Evolutionary conservation across 2,888 invertebrate species (phyloP), one percentile per base, ranked within the genome.

Genomic region (Lasius fuliginosus): DNA sequence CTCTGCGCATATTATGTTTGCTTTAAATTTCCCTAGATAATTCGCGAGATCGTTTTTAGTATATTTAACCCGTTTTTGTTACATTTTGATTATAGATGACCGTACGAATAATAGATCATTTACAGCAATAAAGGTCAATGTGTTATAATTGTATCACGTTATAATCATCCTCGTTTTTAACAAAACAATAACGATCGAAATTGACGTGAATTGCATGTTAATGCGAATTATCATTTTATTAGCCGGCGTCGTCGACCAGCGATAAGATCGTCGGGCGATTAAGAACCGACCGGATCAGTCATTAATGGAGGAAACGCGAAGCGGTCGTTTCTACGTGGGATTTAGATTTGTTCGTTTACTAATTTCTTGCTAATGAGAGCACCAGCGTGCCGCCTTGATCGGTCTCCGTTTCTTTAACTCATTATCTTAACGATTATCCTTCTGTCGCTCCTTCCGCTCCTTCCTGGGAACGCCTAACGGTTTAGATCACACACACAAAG

Each of bases 281-380:
- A 88, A 88, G 82, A 69, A 46, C n/a, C 82, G 82, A 71, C 42
- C 75, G 58, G 90, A 89, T 89, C 83, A 85, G 68, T 86, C 75
- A 86, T 89, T 86, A 86, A 56, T 77, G 86, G 83, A 79, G 79
- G 83, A 89, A 89, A 87, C 69, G 69, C 90, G 89, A 84, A 88
- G 75, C 83, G 81, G 73, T 23, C 27, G 27, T 58, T 60, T 27
- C 18, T 56, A 12, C 64, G 46, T 23, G 79, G 56, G 53, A 6
- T 58, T 76, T 40, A 67, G 69, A 65, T 82, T 68, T 65, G 71
- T 65, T 65, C 81, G 71, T 84, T 84, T 82, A 71, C 71, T 84
- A 84, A 84, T 84, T 84, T 84, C 71, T 53, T 56, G 65, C 64
- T 81, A 81, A 83, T 83, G 79, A 82, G 76, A 53, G 53, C n/a